Base-by-base conservation (phyloP, 2,113 vertebrate species). In the Redunca redunca region DNA sequence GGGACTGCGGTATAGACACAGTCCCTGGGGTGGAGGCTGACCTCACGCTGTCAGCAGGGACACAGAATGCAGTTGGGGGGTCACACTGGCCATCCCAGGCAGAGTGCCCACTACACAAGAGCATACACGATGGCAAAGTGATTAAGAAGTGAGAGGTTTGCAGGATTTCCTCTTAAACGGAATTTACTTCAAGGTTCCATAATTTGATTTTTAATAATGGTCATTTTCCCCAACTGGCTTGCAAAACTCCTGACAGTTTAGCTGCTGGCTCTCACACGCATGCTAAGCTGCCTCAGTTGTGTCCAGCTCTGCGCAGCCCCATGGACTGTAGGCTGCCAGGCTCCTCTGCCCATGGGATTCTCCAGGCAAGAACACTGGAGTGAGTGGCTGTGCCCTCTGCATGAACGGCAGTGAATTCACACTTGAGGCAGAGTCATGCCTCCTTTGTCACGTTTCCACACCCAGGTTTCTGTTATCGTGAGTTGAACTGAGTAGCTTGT, bases 401-500 rank as follows among this genome's bases (percentile, higher is more conserved):
- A 0, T 0, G 13, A 28, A 3, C 0, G 25, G 16, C 2, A 0
- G 2, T 2, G 2, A 25, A 6, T 9, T 14, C 19, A 9, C 1
- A 0, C 6, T 0, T 3, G 48, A 67, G 33, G 1, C 23, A 1
- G 5, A 33, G 1, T 17, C 10, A 0, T 0, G 26, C 1, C 3
- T 30, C 15, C 25, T 2, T 9, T 1, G 2, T 21, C 30, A 1
- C 36, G 0, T 30, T 50, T 33, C 60, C 21, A 16, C 11, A 28
- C 25, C 13, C 14, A 21, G 40, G 26, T 21, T 46, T 48, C 4
- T 83, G 55, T 55, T 80, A 9, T 7, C 50, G 11, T 82, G 25
- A 36, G 48, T 4, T 26, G 30, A 40, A 48, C 2, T 2, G 58
- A 36, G 26, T 2, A 55, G 28, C 2, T 93, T 81, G 52, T 64